Evolutionary conservation across 2,888 invertebrate genomes (phyloP), one percentile per base, ranked within the genome.

Genomic region (Rotaria socialis): DNA sequence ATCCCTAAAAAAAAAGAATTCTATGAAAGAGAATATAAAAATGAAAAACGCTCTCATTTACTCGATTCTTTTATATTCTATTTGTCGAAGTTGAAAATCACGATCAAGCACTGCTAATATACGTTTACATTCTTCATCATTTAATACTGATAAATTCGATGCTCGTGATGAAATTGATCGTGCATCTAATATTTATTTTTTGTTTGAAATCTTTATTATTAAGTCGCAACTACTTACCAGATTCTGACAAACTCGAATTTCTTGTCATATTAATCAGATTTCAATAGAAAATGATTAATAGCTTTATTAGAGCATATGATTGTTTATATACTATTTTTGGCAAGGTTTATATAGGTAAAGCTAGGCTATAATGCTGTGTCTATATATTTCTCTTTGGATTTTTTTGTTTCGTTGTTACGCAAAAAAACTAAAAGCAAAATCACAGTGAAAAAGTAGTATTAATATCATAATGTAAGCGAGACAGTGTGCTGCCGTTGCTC

Each of bases 81-180:
- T 87, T 88, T 90, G 89, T 35, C 90, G 88, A 24, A 91, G 87
- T 84, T 89, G 89, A 85, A 90, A 90, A 87, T 91, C 91, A 86
- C 90, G 89, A 88, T 91, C 90, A 14, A 91, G 88, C 24, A 91
- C 91, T 67, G 89, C 88, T 52, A 90, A 88, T 11, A 91, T 89
- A 80, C 88, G 87, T 85, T 90, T 89, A 85, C 89, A 89, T 86
- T 91, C 91, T 60, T 90, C 90, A 67, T 90, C 89, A 0, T 89
- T 88, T 84, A 91, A 47, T 80, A 80, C 5, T n/a, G 80, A 80
- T n/a, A 80, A 47, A 14, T 80, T n/a, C 47, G 80, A 80, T 80
- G 80, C 47, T 14, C 47, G 80, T n/a, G 80, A 80, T 47, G 47
- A 47, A 11, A 47, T 4, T 7, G 80, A 80, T 80, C 14, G 47